Base-by-base conservation (phyloP, 2,797 vertebrate species). In the Squalus acanthias region DNA sequence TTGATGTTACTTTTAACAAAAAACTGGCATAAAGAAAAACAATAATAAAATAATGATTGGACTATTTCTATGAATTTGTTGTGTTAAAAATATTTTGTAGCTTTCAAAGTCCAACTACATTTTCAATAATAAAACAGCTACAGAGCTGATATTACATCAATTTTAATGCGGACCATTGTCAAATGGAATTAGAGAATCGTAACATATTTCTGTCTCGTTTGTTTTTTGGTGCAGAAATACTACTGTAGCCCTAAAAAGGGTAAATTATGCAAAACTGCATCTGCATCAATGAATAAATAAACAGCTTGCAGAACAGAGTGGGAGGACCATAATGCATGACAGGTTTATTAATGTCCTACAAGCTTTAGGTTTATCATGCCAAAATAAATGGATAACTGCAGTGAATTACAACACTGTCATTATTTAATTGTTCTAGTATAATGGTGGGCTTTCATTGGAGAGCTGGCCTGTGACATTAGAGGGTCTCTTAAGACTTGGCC, bases 271-370 rank as follows among this genome's bases (percentile, higher is more conserved):
- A 74, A 74, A 72, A 17, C 24, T 24, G 26, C 46, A 57, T 39
- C 92, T 94, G 69, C 94, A 57, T 70, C 39, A 74, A 72, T 95
- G 94, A 95, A 95, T 95, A 72, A 95, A 95, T 95, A 74, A 95
- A n/a, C 26, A 93, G 91, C 57, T 91, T 91, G 57, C n/a, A 46
- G 65, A 46, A 67, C 20, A 93, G n/a, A 93, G 65, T 93, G 39
- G 91, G 63, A 93, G 63, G 20, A 69, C 46, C 50, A 60, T 93
- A 93, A 69, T 39, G 65, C 94, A 57, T 95, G 94, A 76, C 70
- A 76, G 94, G 70, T 95, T 95, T 95, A 76, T 95, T 95, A 95
- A 76, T 76, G 70, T 57, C 70, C 50, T 74, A 95, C 94, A 74
- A 60, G 94, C 53, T 76, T 95, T 95, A 57, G 12, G 50, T 95